These are phyloP conservation scores for Martes martes DNA, from an alignment of 2,113 vertebrate species.

Conservation along the genomic window DNA sequence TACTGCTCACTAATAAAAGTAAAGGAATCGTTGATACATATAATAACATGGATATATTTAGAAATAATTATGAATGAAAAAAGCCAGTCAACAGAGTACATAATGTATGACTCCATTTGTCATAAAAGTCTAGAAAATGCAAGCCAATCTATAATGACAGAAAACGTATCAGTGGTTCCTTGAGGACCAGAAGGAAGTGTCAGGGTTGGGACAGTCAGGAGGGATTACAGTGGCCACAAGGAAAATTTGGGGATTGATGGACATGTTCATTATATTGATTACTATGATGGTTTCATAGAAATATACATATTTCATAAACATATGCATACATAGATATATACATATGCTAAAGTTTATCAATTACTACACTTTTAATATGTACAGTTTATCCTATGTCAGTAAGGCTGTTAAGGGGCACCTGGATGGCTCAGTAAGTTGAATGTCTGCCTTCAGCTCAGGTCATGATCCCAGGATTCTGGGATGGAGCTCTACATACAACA, in stretches of 20 bases:
- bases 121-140: not conserved
- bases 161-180: not conserved
- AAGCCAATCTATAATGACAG: not conserved
- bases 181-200: not conserved
- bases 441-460: not conserved
- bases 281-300: not conserved
- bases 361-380: not conserved
- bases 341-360: not conserved
- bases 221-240: not conserved
- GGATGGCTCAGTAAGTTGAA: not conserved
- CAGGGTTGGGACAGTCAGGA: fast-evolving
- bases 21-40: not conserved
- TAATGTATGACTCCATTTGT: not conserved
- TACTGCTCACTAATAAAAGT: not conserved
- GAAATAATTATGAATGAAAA: not conserved
- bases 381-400: not conserved
- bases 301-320: not conserved
- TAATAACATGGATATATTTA: not conserved
- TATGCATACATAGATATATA: not conserved
- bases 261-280: not conserved
- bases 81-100: not conserved
- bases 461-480: not conserved
- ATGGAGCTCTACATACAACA: too few relatives aligned
- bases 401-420: not conserved
- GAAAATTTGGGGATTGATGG: not conserved